A percentile compares a stretch with the other conserved stretches of the same genome.
These are phyloP conservation scores for Blomia tropicalis DNA, from an alignment of 2,888 invertebrate genomes.

Conservation along the genomic window DNA sequence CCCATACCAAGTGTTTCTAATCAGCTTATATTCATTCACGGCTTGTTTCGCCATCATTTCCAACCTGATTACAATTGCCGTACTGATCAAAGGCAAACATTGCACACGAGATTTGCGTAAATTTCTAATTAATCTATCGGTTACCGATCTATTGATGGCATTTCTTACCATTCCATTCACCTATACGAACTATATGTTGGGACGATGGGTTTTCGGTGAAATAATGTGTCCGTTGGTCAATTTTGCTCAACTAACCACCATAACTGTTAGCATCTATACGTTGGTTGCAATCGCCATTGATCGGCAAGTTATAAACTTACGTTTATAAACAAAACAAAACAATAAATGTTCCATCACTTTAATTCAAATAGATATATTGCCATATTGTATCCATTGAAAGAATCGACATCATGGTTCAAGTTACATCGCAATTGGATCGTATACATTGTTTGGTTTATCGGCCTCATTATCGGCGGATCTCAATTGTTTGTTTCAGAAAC, in stretches of 20 bases:
- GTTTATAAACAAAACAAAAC: not conserved
- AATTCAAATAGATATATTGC: slow-evolving; percentile 35
- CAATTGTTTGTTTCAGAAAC: slow-evolving; percentile 36
- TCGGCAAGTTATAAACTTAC: slow-evolving; percentile 32
- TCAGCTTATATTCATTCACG: slow-evolving; percentile 38
- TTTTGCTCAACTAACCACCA: slow-evolving; percentile 39
- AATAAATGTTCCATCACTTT: no score
- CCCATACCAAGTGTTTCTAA: slow-evolving; percentile 33
- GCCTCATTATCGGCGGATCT: slow-evolving; percentile 35
- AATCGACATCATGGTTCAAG: slow-evolving; percentile 37
- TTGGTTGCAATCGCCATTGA: slow-evolving; percentile 41
- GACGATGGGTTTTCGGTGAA: slow-evolving; percentile 40
- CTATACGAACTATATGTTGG: slow-evolving; percentile 35
- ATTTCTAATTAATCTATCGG: slow-evolving; percentile 64
- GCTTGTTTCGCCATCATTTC: slow-evolving; percentile 38
- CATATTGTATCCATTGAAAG: slow-evolving; percentile 35
- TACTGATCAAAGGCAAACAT: slow-evolving; percentile 37
- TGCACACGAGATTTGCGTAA: slow-evolving; percentile 33
- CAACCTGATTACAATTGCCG: slow-evolving; percentile 39
- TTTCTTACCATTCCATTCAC: slow-evolving; percentile 79
- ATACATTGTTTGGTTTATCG: slow-evolving; percentile 37
- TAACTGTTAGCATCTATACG: slow-evolving; percentile 39
- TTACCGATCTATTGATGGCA: slow-evolving; percentile 76
- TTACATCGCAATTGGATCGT: slow-evolving; percentile 36
- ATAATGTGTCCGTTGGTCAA: slow-evolving; percentile 40